Evolutionary conservation across 1,140 invertebrate species (phyloP), one percentile per base, ranked within the genome.

Genomic region (Lasioglossum baleicum): DNA sequence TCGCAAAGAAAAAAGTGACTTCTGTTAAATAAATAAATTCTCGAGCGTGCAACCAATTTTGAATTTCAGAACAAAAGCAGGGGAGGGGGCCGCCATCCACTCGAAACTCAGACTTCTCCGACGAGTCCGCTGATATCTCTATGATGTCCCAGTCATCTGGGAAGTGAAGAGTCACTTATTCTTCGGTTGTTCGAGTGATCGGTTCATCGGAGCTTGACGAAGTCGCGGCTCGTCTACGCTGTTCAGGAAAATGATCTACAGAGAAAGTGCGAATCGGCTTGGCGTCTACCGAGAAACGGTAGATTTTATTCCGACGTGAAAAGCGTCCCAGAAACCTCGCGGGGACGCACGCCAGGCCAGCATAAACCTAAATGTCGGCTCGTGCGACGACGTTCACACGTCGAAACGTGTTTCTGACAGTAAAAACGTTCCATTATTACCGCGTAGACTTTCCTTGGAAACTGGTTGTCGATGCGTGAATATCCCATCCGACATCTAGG

Each of bases 391-490:
- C 63, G 56, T 75, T 26, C 44, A 15, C 20, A 44, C 61, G 72
- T 15, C 22, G 17, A 67, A 48, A 26, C 42, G 17, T 26, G 40
- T 76, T 31, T 56, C 3, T 5, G 65, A 61, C 75, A 13, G 58
- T 71, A 77, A 77, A 63, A 77, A 77, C 42, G 42, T 71, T 70
- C 48, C 75, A 51, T 77, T 77, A 71, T 71, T 42, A 31, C 17
- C 7, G 17, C 31, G 51, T 31, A 26, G 67, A 80, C 79, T 80
- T 80, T 80, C 79, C 79, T 75, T 77, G 72, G 58, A 80, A 80
- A 80, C 65, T 80, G 72, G 73, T 76, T 63, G 72, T 68, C 78
- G 78, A 75, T 80, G 78, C 72, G 65, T 80, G 64, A 80, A 76
- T 71, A 68, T 68, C 72, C 44, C 56, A 58, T 51, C n/a, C 42